phyloP scores from a whole-genome alignment of 2,113 vertebrate genomes.

The Numida meleagris region DNA sequence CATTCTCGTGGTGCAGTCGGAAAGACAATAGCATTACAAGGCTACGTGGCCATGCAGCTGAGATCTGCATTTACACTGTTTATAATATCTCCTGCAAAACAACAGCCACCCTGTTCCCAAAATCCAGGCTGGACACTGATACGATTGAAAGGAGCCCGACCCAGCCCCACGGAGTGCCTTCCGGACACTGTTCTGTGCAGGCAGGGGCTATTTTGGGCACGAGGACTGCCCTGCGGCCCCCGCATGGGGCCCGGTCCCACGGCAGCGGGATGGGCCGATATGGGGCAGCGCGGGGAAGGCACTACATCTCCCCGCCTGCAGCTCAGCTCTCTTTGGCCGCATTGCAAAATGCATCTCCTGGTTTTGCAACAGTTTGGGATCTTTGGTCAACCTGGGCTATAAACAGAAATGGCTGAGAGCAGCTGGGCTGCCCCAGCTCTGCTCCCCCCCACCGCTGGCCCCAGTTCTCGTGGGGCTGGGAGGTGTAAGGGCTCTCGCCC shows the following conservation, averaged over 20 bases:
- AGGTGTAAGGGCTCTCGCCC: not conserved
- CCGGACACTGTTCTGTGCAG: constrained; percentile 39
- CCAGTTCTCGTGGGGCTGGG: not conserved
- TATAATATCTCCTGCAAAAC: constrained; percentile 48
- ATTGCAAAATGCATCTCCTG: not conserved
- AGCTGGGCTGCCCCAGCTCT: not conserved
- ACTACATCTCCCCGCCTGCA: fast-evolving
- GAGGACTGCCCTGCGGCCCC: too few species aligned
- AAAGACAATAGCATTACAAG: constrained; percentile 63
- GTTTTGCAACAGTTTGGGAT: not conserved
- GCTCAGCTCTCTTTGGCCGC: fast-evolving
- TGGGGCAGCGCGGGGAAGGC: not conserved
- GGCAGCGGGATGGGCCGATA: too few species aligned
- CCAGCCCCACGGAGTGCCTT: constrained; percentile 8
- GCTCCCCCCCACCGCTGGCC: not conserved
- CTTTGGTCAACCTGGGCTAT: not conserved
- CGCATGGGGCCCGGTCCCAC: too few species aligned
- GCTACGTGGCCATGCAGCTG: not conserved
- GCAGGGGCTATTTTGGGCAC: not conserved
- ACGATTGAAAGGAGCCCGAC: not conserved
- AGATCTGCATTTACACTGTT: constrained; percentile 55
- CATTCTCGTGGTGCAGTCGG: not conserved
- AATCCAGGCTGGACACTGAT: constrained; percentile 26
- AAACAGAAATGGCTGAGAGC: not conserved
- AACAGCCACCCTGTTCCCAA: constrained; percentile 47